Conservation (phyloP, 2,797 vertebrate species). For the Capromys pilorides region DNA sequence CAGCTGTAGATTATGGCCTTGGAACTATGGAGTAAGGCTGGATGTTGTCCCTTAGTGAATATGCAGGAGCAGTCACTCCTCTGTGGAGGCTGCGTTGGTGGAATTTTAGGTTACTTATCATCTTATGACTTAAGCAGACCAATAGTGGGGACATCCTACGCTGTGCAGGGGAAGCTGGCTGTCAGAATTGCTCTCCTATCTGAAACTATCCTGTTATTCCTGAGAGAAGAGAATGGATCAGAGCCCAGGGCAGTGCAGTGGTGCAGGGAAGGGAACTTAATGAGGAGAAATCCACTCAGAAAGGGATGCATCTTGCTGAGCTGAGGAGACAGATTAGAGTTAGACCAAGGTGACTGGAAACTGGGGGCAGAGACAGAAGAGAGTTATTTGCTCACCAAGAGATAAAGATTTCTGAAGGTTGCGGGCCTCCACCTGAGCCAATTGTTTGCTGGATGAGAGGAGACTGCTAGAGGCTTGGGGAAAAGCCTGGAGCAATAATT, state of each 20-base stretch:
- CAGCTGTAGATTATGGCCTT: neutral
- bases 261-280: neutral
- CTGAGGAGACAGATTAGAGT: neutral
- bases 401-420: constrained; percentile 21
- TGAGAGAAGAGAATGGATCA: neutral
- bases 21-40: neutral
- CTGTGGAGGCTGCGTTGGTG: neutral
- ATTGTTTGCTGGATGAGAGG: neutral
- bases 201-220: neutral
- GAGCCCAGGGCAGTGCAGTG: neutral
- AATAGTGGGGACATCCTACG: neutral
- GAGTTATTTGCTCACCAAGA: neutral
- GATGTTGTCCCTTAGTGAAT: neutral
- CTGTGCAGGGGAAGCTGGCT: neutral
- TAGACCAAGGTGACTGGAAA: neutral
- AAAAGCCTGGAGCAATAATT: neutral
- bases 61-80: neutral
- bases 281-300: neutral
- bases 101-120: neutral
- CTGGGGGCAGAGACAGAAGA: neutral
- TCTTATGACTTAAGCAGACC: neutral
- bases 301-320: neutral
- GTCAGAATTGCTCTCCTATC: neutral
- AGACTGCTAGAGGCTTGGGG: neutral
- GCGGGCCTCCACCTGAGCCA: neutral